Conservation (phyloP, 2,113 vertebrate genomes). For the Isichthys henryi region DNA sequence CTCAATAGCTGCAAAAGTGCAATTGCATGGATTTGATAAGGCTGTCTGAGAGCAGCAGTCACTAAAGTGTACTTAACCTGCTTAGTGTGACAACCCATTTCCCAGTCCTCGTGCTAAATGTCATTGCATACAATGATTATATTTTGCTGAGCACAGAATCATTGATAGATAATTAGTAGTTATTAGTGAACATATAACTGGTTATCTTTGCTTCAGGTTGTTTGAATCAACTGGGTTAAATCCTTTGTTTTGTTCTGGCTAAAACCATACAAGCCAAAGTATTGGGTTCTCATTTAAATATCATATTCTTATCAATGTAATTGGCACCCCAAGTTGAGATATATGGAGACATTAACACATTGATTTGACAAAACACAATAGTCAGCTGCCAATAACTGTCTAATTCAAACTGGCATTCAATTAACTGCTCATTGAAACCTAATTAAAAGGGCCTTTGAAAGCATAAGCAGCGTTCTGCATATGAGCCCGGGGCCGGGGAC, state of each 20-base stretch:
- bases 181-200: background rate
- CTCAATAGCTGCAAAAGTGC: background rate
- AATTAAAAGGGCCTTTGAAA: background rate
- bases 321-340: background rate
- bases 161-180: background rate
- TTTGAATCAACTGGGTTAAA: background rate
- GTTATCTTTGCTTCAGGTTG: background rate
- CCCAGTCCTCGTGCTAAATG: background rate
- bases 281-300: background rate
- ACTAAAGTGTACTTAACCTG: background rate
- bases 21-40: background rate
- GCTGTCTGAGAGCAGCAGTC: background rate
- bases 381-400: background rate
- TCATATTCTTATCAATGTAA: background rate
- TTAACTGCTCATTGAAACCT: background rate
- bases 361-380: background rate
- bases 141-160: background rate
- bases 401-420: constrained; percentile 5
- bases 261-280: background rate
- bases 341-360: background rate
- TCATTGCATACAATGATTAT: background rate
- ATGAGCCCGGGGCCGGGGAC: background rate
- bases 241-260: background rate
- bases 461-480: background rate
- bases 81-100: background rate